A percentile compares a stretch with the other conserved stretches of the same genome.
Conservation (phyloP, 2,797 vertebrate genomes). For the Coranthus polyacanthus region DNA sequence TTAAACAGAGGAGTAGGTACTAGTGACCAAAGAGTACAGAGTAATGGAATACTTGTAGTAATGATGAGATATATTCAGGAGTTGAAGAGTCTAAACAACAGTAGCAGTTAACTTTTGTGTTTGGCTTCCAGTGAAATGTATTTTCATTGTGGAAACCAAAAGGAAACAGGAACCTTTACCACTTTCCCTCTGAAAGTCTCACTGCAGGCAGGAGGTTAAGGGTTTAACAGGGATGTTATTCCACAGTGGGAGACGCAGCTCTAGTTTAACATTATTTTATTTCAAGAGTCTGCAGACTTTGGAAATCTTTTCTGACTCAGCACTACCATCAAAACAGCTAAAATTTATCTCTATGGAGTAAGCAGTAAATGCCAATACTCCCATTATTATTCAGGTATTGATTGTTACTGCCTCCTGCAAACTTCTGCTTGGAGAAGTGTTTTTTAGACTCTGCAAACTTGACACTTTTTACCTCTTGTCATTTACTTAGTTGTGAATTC, state of each 20-base stretch:
- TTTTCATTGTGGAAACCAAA: too few species aligned
- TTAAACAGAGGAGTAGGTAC: background rate
- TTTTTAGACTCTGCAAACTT: slow-evolving; percentile 20
- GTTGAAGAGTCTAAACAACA: too few species aligned
- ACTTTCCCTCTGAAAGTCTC: too few species aligned
- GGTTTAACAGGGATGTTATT: too few species aligned
- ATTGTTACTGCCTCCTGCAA: slow-evolving; percentile 3
- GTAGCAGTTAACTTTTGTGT: too few species aligned
- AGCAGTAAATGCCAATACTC: background rate
- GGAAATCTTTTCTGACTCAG: background rate
- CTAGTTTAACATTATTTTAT: background rate
- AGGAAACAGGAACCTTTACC: too few species aligned
- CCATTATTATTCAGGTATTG: background rate
- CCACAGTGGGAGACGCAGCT: too few species aligned
- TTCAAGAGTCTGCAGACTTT: background rate
- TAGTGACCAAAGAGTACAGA: background rate
- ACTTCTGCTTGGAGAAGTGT: slow-evolving; percentile 18
- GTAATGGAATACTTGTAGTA: background rate
- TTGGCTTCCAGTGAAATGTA: too few species aligned
- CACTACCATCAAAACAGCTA: background rate
- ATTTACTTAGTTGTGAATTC: too few species aligned
- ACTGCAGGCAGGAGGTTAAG: too few species aligned
- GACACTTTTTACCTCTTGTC: slow-evolving; percentile 13
- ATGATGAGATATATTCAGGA: too few species aligned
- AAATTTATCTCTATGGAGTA: background rate